Evolutionary conservation across 2,888 invertebrate species (phyloP).

Genomic region (Dasypolia templi): DNA sequence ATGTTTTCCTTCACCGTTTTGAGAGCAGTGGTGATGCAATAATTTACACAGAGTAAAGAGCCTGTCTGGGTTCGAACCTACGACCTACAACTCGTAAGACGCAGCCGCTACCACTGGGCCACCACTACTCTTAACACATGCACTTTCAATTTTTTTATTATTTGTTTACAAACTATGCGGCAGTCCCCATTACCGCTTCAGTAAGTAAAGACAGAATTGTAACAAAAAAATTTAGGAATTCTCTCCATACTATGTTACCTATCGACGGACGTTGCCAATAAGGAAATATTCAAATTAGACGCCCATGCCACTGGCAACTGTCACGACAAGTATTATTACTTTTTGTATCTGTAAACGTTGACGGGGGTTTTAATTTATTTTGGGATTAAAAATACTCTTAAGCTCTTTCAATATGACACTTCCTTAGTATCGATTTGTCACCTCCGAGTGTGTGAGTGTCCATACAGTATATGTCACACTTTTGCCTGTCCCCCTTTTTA

Average conservation of each 20-base stretch:
- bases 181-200: neutral
- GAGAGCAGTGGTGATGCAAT: no score
- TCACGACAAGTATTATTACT: constrained; percentile 34
- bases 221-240: neutral
- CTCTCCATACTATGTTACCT: constrained; percentile 4
- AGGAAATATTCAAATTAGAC: constrained; percentile 47
- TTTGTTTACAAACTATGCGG: no score
- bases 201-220: neutral
- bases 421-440: neutral
- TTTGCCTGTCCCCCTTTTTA: no score
- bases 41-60: no score
- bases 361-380: constrained; percentile 12
- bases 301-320: constrained; percentile 12
- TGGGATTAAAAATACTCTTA: neutral
- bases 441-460: neutral
- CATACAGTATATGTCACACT: neutral
- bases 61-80: no score
- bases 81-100: no score
- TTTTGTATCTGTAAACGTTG: constrained; percentile 8
- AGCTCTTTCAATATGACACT: neutral
- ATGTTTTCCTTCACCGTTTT: no score
- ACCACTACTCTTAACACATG: no score
- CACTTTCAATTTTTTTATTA: no score
- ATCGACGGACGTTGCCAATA: constrained; percentile 18
- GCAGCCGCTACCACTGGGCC: no score